Conservation (phyloP, 1,140 invertebrate species). For the Pseudomyrmex gracilis region DNA sequence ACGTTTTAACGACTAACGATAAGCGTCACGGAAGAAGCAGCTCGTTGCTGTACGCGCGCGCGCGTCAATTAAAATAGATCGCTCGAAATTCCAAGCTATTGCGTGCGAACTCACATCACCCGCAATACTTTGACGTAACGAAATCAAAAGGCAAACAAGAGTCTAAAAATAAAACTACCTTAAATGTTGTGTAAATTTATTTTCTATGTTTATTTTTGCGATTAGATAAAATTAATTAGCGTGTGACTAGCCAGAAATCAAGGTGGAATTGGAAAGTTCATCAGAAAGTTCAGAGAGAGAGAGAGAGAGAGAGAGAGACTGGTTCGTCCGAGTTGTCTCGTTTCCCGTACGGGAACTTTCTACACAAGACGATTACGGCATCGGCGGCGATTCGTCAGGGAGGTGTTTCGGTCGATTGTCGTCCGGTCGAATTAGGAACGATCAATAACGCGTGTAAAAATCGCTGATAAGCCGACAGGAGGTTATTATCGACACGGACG, state of each 20-base stretch:
- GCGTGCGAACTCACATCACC: slow-evolving; percentile 18
- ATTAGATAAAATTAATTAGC: not conserved
- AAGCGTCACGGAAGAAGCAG: slow-evolving; percentile 51
- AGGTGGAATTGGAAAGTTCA: not conserved
- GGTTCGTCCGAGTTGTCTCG: not conserved
- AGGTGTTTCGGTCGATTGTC: slow-evolving; percentile 23
- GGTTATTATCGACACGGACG: slow-evolving; percentile 2
- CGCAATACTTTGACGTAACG: not conserved
- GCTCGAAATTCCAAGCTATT: slow-evolving; percentile 52
- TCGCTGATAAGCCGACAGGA: slow-evolving; percentile 10
- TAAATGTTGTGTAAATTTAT: not conserved
- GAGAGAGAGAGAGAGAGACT: slow-evolving; percentile 7
- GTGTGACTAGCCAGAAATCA: not conserved
- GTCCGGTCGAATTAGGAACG: slow-evolving; percentile 21
- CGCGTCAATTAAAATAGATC: slow-evolving; percentile 58
- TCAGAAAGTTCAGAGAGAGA: slow-evolving; percentile 4
- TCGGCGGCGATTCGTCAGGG: slow-evolving; percentile 1
- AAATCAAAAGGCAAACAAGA: not conserved
- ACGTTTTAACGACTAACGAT: slow-evolving; percentile 53
- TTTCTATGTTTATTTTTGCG: not conserved
- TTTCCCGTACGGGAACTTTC: slow-evolving; percentile 22
- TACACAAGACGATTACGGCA: slow-evolving; percentile 17
- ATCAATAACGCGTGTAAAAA: slow-evolving; percentile 19
- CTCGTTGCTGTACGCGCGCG: slow-evolving; percentile 17
- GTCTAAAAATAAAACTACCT: too few species aligned